A percentile compares a stretch with the other conserved stretches of the same genome.
Conservation (phyloP, 2,113 vertebrate species). For the Phrynosoma blainvillii region DNA sequence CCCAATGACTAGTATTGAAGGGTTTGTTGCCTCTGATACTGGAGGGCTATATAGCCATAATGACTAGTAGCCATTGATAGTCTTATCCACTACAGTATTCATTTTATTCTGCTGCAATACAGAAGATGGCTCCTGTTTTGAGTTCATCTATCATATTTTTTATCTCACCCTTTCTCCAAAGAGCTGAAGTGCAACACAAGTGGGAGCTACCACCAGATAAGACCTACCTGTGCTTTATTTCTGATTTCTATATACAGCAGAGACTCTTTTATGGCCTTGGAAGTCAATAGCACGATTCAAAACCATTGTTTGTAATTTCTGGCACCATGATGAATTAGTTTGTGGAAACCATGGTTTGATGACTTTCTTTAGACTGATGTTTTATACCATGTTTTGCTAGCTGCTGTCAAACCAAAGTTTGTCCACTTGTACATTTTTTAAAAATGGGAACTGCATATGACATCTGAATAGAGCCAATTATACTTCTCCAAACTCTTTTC, state of each 20-base stretch:
- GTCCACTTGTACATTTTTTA: background rate
- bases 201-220: background rate
- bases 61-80: background rate
- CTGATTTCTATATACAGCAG: too few species aligned
- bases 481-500: conserved; percentile 19
- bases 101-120: background rate
- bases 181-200: background rate
- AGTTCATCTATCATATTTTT: background rate
- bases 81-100: background rate
- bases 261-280: background rate
- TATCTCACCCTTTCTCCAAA: background rate
- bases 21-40: background rate
- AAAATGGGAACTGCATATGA: background rate
- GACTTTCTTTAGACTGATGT: background rate
- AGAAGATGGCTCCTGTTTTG: background rate
- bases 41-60: background rate
- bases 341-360: background rate
- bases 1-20: background rate
- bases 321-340: background rate
- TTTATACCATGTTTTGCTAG: background rate
- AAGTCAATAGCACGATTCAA: background rate
- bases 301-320: background rate
- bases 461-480: background rate
- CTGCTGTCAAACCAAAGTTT: background rate
- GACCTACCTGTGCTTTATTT: background rate